Conservation (phyloP, 1,140 invertebrate species). For the Alviniconcha marisindica region DNA sequence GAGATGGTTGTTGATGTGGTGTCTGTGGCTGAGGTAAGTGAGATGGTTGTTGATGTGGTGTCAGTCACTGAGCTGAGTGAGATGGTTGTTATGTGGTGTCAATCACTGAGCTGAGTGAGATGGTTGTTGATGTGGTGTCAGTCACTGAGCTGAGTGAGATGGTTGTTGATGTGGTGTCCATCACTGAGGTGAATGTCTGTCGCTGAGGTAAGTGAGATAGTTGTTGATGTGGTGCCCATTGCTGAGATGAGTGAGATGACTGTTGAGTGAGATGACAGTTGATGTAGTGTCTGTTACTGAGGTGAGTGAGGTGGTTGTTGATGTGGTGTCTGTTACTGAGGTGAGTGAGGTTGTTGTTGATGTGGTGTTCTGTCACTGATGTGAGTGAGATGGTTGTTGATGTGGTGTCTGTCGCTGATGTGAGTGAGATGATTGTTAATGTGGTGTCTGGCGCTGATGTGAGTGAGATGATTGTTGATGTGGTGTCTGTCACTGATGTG, state of each 20-base stretch:
- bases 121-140: neutral
- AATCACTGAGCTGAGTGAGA: no score
- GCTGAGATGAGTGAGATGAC: no score
- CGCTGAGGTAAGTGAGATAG: no score
- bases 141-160: neutral
- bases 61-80: neutral
- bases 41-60: neutral
- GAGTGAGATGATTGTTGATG: no score
- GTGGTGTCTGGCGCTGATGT: no score
- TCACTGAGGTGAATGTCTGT: no score
- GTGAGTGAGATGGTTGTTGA: conserved; percentile 51
- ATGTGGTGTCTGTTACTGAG: conserved; percentile 43
- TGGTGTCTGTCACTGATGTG: no score
- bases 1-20: neutral
- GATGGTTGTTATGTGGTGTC: no score
- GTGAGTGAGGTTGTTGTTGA: conserved; percentile 51
- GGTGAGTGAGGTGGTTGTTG: conserved; percentile 54
- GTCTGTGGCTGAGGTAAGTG: conserved; percentile 60
- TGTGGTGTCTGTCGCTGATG: neutral
- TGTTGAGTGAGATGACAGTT: conserved; percentile 76
- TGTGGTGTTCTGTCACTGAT: conserved; percentile 43
- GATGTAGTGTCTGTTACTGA: conserved; percentile 76
- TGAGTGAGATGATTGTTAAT: no score
- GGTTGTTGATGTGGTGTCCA: neutral
- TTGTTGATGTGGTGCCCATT: no score